Conservation (phyloP, 2,797 vertebrate genomes). For the Sebastes iracundus region DNA sequence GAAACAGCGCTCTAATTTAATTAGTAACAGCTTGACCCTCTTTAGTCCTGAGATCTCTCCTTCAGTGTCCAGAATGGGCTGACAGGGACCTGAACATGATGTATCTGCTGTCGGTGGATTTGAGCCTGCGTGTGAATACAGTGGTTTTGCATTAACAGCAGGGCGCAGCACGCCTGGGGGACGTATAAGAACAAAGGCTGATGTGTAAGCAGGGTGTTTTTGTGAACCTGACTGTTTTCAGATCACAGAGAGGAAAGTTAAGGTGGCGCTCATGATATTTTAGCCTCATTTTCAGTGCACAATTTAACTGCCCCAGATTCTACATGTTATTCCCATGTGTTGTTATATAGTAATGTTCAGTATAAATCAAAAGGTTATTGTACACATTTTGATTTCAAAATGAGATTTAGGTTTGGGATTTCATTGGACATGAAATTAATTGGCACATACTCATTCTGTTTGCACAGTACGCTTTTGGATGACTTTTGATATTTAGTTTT, state of each 20-base stretch:
- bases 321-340: not conserved
- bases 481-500: not conserved
- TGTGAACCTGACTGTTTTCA: slow-evolving; percentile 38
- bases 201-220: slow-evolving; percentile 47
- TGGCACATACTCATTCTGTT: not conserved
- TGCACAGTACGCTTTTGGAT: not conserved
- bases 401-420: not conserved
- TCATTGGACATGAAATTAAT: not conserved
- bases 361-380: not conserved
- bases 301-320: not conserved
- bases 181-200: slow-evolving; percentile 43
- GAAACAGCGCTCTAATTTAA: slow-evolving; percentile 10
- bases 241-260: slow-evolving; percentile 8
- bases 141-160: slow-evolving; percentile 42
- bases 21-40: slow-evolving; percentile 37
- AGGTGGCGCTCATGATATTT: slow-evolving; percentile 1
- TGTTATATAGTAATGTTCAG: not conserved
- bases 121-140: slow-evolving; percentile 55
- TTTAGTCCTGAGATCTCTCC: slow-evolving; percentile 8
- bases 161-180: slow-evolving; percentile 59
- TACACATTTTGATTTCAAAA: not conserved
- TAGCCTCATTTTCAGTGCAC: not conserved
- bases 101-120: slow-evolving; percentile 28
- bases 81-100: slow-evolving; percentile 23
- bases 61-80: not conserved